These are phyloP conservation scores for Galaxea fascicularis DNA, from an alignment of 92 coral and sea anemone species.

Conservation along the genomic window DNA sequence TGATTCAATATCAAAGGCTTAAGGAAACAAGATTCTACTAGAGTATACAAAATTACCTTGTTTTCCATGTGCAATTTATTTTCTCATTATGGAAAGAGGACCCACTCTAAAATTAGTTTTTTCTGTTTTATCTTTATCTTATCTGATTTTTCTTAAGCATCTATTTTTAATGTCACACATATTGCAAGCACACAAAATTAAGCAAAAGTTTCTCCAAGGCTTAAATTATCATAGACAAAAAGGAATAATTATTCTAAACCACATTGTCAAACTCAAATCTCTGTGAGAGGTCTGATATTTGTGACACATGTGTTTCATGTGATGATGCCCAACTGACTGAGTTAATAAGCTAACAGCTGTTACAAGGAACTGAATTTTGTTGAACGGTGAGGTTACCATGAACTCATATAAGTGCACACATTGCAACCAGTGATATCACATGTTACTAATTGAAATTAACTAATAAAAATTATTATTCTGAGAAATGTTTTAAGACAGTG, in stretches of 20 bases:
- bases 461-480: too few relatives aligned
- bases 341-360: constrained; percentile 15
- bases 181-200: not conserved
- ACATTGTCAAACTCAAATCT: not conserved
- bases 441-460: too few relatives aligned
- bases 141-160: not conserved
- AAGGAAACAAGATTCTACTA: too few relatives aligned
- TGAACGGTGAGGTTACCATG: not conserved
- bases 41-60: too few relatives aligned
- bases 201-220: not conserved
- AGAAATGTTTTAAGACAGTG: too few relatives aligned
- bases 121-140: too few relatives aligned
- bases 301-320: not conserved
- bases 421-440: too few relatives aligned
- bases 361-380: not conserved
- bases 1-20: too few relatives aligned
- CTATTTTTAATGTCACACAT: not conserved
- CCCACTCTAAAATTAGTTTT: too few relatives aligned
- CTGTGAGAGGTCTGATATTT: constrained; percentile 23
- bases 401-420: not conserved
- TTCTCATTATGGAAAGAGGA: too few relatives aligned
- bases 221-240: not conserved
- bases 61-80: too few relatives aligned
- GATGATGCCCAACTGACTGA: too few relatives aligned
- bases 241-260: not conserved